Percentiles rank a stretch among this genome's conserved stretches.
Conservation (phyloP, 2,888 invertebrate genomes). For the Plebejus anna region DNA sequence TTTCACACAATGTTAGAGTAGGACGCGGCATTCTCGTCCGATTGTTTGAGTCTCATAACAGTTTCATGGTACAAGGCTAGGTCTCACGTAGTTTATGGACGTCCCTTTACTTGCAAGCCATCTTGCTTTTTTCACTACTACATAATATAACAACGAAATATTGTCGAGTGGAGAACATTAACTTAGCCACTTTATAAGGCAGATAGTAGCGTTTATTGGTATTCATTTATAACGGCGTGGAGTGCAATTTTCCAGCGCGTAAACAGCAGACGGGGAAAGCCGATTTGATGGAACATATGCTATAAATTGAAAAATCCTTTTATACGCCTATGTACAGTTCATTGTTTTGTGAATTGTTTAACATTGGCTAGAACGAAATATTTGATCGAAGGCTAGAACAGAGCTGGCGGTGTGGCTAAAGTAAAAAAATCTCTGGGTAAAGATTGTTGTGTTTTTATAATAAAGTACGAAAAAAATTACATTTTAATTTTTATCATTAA, state of each 20-base stretch:
- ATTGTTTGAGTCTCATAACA: no score
- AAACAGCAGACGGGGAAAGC: conserved; percentile 11
- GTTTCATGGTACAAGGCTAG: no score
- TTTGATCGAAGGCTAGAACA: background rate
- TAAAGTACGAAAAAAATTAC: no score
- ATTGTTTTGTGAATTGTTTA: conserved; percentile 13
- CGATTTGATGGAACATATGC: conserved; percentile 25
- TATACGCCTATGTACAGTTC: conserved; percentile 12
- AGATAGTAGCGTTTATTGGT: background rate
- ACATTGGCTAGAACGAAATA: background rate
- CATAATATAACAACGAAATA: background rate
- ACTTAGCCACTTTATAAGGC: background rate
- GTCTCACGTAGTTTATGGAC: no score
- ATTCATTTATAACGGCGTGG: conserved; percentile 11
- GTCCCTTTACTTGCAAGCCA: background rate
- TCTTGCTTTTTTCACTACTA: background rate
- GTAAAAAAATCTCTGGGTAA: background rate
- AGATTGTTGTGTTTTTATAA: background rate
- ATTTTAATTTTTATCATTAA: no score
- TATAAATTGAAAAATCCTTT: conserved; percentile 31
- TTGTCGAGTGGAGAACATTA: background rate
- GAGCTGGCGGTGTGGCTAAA: background rate
- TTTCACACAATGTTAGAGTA: no score
- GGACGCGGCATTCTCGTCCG: no score
- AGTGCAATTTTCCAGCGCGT: conserved; percentile 26